phyloP scores from a whole-genome alignment of 2,888 invertebrate species.

The Lasioglossum leucozonium region DNA sequence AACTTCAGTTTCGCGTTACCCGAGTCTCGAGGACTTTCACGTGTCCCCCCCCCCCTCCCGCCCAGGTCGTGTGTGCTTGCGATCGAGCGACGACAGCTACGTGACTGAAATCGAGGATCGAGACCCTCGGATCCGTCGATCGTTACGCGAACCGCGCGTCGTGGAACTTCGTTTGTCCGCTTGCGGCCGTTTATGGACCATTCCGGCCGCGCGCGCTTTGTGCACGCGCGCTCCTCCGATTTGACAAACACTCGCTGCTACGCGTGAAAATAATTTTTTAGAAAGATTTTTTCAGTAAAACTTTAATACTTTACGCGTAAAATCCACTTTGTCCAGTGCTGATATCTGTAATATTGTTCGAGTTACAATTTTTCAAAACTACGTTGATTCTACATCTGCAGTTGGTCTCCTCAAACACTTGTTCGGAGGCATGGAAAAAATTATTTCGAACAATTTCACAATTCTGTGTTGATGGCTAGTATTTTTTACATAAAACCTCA shows the following conservation, averaged over 20 bases:
- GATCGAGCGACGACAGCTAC: constrained; percentile 7
- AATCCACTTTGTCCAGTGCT: not conserved
- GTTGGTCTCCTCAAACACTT: not conserved
- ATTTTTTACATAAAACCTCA: not conserved
- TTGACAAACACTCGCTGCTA: not conserved
- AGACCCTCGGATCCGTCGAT: not conserved
- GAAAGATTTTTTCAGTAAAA: not conserved
- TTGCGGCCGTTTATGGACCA: not conserved
- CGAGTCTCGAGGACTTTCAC: constrained; percentile 56
- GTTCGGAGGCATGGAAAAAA: not conserved
- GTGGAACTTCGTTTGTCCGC: not conserved
- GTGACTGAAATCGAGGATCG: constrained; percentile 37
- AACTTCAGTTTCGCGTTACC: constrained; percentile 55
- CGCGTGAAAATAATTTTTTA: not conserved
- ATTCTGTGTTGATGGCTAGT: not conserved
- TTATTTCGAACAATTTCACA: not conserved
- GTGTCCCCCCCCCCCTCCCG: constrained; percentile 15
- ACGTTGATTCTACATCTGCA: not conserved
- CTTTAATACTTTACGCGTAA: not conserved
- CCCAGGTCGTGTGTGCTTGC: constrained; percentile 36
- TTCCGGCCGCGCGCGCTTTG: not conserved
- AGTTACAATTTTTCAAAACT: not conserved
- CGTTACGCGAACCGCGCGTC: not conserved
- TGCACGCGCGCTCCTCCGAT: not conserved
- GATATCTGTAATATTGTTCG: not conserved